Evolutionary conservation across 2,797 vertebrate species (phyloP), one percentile per base, ranked within the genome.

Genomic region (Bradypodion ventrale): DNA sequence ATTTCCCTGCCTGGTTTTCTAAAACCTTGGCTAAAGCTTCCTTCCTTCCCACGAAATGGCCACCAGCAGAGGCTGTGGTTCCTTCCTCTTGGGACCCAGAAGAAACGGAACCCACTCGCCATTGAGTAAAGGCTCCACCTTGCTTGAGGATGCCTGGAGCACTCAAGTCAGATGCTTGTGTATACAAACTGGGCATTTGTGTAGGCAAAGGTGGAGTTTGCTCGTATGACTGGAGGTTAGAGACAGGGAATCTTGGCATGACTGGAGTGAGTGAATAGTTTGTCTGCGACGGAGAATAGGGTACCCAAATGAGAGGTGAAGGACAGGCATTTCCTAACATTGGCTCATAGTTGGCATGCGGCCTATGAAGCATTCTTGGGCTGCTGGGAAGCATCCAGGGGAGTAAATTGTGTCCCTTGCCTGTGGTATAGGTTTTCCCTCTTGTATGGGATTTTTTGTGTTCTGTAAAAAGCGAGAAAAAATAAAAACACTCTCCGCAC

Each of bases 91-190:
- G 37, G 21, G 35, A 42, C 40, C 9, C 35, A 2, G 21, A 7
- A 25, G 16, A 5, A 21, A 7, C 21, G 66, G 37, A 70, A 25
- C 7, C 23, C 10, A 2, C 1, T 37, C 16, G 15, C 15, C 2
- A 27, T 40, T 35, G 69, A 27, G 23, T 25, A 70, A 42, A 19
- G 1, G 7, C 37, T 15, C 7, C 35, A 21, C 32, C 40, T 37
- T 8, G 7, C 9, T 1, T 40, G 37, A 37, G 0, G 23, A 32
- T 1, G 2, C 4, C 8, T 23, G 19, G 35, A 35, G 21, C 2
- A 23, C 7, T 19, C n/a, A 21, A 19, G 3, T 4, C 3, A 16
- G 37, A 9, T 25, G 32, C 10, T 23, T 21, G 40, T 42, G 23
- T 12, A 21, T 70, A 4, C 10, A 5, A 25, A 13, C 25, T 4